Evolutionary conservation across 2,797 vertebrate genomes (phyloP).

Genomic region (Pseudocheirus occidentalis): DNA sequence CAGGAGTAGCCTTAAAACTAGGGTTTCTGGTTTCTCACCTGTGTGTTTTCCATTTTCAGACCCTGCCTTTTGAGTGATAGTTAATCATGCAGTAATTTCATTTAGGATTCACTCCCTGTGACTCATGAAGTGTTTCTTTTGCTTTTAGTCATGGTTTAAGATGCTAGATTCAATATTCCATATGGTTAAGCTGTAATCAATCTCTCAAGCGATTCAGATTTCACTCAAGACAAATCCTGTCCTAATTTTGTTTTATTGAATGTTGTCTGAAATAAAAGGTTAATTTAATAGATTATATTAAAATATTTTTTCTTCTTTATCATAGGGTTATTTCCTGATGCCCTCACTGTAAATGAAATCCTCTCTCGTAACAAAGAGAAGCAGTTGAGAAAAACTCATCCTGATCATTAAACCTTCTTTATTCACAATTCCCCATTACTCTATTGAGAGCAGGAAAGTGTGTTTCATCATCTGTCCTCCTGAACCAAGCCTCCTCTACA

Average conservation of each 20-base stretch:
- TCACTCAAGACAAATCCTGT: background rate
- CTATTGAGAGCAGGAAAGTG: background rate
- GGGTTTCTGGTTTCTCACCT: conserved; percentile 67
- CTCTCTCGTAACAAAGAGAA: background rate
- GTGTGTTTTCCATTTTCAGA: conserved; percentile 58
- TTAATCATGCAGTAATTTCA: conserved; percentile 62
- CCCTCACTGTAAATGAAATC: background rate
- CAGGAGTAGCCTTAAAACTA: conserved; percentile 47
- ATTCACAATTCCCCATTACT: background rate
- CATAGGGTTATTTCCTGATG: background rate
- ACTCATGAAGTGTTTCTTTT: conserved; percentile 56
- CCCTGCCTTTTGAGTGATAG: conserved; percentile 56
- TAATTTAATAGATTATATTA: background rate
- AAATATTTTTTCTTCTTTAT: background rate
- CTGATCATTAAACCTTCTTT: background rate
- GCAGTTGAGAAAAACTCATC: background rate
- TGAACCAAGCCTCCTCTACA: background rate
- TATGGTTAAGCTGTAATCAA: background rate
- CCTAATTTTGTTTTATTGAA: background rate
- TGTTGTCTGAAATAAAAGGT: background rate
- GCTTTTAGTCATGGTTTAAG: conserved; percentile 56
- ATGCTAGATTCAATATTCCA: conserved; percentile 65
- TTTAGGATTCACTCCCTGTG: conserved; percentile 56
- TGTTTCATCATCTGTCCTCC: background rate
- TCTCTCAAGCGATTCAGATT: conserved; percentile 10